phyloP scores from a whole-genome alignment of 2,113 vertebrate species.

The Rhinolophus ferrumequinum region DNA sequence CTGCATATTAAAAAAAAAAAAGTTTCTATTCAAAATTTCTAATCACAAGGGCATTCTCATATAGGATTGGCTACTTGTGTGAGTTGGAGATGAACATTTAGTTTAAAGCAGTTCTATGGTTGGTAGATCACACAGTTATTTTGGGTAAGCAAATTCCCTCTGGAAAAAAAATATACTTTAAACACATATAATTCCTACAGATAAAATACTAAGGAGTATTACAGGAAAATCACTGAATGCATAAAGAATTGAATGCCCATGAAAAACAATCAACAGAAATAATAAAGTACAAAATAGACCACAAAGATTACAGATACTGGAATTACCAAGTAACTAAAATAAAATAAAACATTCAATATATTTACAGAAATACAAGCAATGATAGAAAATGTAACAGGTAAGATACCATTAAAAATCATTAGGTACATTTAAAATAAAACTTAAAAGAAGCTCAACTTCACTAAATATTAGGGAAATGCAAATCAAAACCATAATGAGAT shows the following conservation, averaged over 20 bases:
- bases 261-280: background rate
- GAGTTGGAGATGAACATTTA: background rate
- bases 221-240: background rate
- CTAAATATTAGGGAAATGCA: too few relatives aligned
- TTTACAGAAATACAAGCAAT: background rate
- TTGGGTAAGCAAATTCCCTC: background rate
- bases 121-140: background rate
- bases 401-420: background rate
- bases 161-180: background rate
- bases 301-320: background rate
- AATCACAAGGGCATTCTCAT: background rate
- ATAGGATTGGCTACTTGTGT: background rate
- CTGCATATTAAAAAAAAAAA: background rate
- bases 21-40: background rate
- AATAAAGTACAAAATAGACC: background rate
- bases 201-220: background rate
- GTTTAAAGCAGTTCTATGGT: background rate
- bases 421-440: background rate
- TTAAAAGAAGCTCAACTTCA: too few relatives aligned
- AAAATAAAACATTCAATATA: background rate
- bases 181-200: background rate
- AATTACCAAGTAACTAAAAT: background rate
- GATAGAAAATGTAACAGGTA: background rate
- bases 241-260: background rate
- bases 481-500: too few relatives aligned